Evolutionary conservation across 2,113 vertebrate genomes (phyloP).

Genomic region (Morone chrysops): DNA sequence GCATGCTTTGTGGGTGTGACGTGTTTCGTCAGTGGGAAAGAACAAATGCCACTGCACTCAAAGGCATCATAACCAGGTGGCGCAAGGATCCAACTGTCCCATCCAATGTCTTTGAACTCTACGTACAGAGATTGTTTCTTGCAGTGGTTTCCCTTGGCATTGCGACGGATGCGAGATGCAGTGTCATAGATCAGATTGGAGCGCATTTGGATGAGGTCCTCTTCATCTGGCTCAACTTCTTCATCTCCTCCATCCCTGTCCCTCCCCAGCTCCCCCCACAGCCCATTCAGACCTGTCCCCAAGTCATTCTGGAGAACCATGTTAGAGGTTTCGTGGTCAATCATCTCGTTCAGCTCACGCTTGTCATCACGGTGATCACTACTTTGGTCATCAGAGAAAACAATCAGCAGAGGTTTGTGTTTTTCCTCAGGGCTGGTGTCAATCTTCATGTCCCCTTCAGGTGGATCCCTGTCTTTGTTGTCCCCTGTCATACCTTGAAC

Average conservation of each 20-base stretch:
- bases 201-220: constrained; percentile 93
- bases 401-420: constrained; percentile 92
- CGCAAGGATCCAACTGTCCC: constrained; percentile 98
- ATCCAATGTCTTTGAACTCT: constrained; percentile 98
- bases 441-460: constrained; percentile 88
- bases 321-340: constrained; percentile 89
- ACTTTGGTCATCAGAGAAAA: constrained; percentile 96
- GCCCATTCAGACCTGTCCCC: constrained; percentile 59
- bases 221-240: constrained; percentile 86
- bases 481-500: constrained; percentile 61
- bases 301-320: constrained; percentile 80
- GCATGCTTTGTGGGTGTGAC: constrained; percentile 97
- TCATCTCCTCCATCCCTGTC: constrained; percentile 68
- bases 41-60: constrained; percentile 92
- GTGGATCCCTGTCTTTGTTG: constrained; percentile 70
- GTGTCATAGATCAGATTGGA: constrained; percentile 98
- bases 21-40: constrained; percentile 93
- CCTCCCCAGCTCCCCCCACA: constrained; percentile 72
- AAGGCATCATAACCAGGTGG: constrained; percentile 94
- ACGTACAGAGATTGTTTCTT: constrained; percentile 93
- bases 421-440: constrained; percentile 90
- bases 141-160: constrained; percentile 96
- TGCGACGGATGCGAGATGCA: constrained; percentile 91
- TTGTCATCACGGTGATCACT: constrained; percentile 89
- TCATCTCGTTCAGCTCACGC: constrained; percentile 94